Conservation (phyloP, 2,888 invertebrate genomes). For the Tipula helvola region DNA sequence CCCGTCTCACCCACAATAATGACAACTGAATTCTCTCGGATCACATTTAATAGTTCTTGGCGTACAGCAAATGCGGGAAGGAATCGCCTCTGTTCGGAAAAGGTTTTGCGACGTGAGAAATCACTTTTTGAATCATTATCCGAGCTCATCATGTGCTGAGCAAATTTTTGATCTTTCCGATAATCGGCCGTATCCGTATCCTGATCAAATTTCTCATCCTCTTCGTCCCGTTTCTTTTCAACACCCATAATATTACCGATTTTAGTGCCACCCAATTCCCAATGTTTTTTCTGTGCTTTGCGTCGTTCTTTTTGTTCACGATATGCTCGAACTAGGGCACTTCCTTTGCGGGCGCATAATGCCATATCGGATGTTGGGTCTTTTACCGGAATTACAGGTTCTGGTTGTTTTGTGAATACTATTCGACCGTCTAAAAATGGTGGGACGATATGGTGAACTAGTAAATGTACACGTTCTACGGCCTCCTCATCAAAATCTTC, state of each 20-base stretch:
- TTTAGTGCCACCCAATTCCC: conserved; percentile 93
- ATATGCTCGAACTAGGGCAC: conserved; percentile 74
- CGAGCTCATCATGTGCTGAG: conserved; percentile 77
- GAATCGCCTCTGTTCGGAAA: conserved; percentile 77
- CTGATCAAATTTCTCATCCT: conserved; percentile 49
- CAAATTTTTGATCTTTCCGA: conserved; percentile 91
- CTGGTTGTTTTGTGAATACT: conserved; percentile 97
- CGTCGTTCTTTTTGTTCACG: conserved; percentile 94
- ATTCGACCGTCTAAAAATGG: conserved; percentile 98
- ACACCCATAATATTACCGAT: conserved; percentile 90
- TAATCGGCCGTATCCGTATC: conserved; percentile 69
- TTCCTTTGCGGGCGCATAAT: conserved; percentile 86
- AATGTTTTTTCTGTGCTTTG: conserved; percentile 96
- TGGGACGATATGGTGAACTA: conserved; percentile 97
- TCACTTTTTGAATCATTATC: conserved; percentile 54
- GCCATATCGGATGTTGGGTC: conserved; percentile 99
- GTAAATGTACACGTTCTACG: conserved; percentile 84
- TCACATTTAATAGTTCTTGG: conserved; percentile 82
- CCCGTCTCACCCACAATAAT: conserved; percentile 70
- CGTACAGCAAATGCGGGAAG: conserved; percentile 92
- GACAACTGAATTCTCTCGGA: conserved; percentile 85
- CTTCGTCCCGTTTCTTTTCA: conserved; percentile 64
- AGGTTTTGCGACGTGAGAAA: conserved; percentile 75
- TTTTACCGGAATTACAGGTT: conserved; percentile 91
- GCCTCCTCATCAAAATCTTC: conserved; percentile 94